Conservation (phyloP, 1,140 invertebrate genomes). For the Papilio dardanus region DNA sequence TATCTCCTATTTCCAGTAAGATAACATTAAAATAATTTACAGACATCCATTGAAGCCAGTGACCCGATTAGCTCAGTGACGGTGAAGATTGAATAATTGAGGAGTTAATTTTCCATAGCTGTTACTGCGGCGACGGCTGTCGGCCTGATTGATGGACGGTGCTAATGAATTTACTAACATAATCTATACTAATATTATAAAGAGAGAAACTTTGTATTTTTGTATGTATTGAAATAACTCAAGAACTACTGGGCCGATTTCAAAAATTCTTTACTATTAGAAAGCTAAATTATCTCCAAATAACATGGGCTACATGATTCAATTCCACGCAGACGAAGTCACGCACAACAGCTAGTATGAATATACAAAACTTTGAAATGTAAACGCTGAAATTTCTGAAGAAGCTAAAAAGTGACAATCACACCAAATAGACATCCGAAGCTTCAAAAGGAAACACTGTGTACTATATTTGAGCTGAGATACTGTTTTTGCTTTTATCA, state of each 20-base stretch:
- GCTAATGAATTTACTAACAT: not conserved
- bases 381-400: not conserved
- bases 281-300: too few species aligned
- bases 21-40: not conserved
- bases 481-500: not conserved
- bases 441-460: not conserved
- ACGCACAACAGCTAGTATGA: too few species aligned
- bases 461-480: not conserved
- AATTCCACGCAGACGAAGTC: too few species aligned
- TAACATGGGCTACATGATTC: too few species aligned
- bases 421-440: too few species aligned
- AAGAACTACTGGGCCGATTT: too few species aligned
- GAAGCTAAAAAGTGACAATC: not conserved
- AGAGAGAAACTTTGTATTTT: too few species aligned
- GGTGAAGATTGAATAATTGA: slow-evolving; percentile 29
- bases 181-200: not conserved
- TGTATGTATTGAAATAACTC: too few species aligned
- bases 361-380: not conserved
- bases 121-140: not conserved
- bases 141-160: not conserved
- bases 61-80: slow-evolving; percentile 17
- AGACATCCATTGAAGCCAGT: not conserved
- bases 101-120: slow-evolving; percentile 6
- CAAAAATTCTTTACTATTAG: too few species aligned
- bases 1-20: too few species aligned